phyloP scores from a whole-genome alignment of 2,888 invertebrate genomes.

The Amiota mariae region DNA sequence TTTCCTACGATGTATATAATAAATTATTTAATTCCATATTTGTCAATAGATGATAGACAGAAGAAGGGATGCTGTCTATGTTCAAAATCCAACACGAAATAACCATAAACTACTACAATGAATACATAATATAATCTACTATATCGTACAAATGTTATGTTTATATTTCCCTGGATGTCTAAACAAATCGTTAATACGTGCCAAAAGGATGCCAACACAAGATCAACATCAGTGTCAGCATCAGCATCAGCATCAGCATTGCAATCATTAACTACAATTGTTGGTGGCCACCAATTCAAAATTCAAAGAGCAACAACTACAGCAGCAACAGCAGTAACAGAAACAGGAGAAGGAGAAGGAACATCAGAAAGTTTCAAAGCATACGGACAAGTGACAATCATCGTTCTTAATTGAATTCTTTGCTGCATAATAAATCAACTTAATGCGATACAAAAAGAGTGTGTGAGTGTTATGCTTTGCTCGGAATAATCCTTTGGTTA shows the following conservation, averaged over 20 bases:
- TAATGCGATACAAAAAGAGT: slow-evolving; percentile 67
- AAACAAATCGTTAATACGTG: slow-evolving; percentile 40
- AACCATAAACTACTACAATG: too few relatives aligned
- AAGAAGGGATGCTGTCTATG: too few relatives aligned
- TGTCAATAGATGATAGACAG: too few relatives aligned
- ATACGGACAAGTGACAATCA: slow-evolving; percentile 73
- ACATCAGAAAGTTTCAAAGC: slow-evolving; percentile 52
- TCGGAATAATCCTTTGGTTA: slow-evolving; percentile 55
- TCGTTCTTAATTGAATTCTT: slow-evolving; percentile 72
- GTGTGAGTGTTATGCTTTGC: slow-evolving; percentile 34
- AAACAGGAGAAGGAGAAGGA: too few relatives aligned
- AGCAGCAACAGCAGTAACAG: slow-evolving; percentile 16
- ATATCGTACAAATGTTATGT: too few relatives aligned
- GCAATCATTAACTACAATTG: slow-evolving; percentile 15
- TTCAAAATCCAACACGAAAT: too few relatives aligned
- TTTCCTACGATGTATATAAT: too few relatives aligned
- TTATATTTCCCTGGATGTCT: slow-evolving; percentile 1
- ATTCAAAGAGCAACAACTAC: slow-evolving; percentile 26
- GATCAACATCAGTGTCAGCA: slow-evolving; percentile 43
- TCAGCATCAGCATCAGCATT: background rate
- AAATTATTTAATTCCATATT: too few relatives aligned
- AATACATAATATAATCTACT: too few relatives aligned
- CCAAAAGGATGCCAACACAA: slow-evolving; percentile 15
- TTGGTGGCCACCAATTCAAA: background rate
- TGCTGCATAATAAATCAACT: slow-evolving; percentile 71